A percentile compares a stretch with the other conserved stretches of the same genome.
Conservation (phyloP, 2,797 vertebrate species). For the Neopelma chrysocephalum region DNA sequence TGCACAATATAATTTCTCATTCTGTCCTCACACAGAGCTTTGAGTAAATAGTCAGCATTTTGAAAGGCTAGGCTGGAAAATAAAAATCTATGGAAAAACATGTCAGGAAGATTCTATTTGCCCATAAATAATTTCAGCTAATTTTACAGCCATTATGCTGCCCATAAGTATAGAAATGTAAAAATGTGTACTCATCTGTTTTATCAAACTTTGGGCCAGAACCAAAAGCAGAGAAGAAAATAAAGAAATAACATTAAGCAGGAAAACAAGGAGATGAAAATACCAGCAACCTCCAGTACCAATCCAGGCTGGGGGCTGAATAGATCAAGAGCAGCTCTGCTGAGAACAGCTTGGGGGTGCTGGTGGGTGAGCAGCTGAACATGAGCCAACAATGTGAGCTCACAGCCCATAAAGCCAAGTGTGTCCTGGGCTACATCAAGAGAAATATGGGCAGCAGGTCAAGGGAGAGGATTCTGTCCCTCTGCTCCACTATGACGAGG, state of each 20-base stretch:
- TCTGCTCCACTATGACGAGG: neutral
- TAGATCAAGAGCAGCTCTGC: neutral
- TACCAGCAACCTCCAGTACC: neutral
- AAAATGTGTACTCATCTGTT: neutral
- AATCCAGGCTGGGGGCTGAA: neutral
- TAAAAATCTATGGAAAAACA: neutral
- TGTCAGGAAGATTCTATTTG: neutral
- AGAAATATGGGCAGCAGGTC: neutral
- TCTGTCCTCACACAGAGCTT: neutral
- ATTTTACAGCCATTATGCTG: neutral
- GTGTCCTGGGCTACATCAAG: neutral
- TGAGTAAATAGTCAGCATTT: slow-evolving; percentile 35
- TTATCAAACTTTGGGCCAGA: neutral
- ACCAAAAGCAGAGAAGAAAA: neutral
- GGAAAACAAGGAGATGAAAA: neutral
- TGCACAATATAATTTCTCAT: slow-evolving; percentile 47
- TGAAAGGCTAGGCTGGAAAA: neutral
- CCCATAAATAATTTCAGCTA: neutral
- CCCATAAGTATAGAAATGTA: neutral
- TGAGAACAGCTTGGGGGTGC: neutral
- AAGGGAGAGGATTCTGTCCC: neutral
- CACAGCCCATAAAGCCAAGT: neutral
- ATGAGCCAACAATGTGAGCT: neutral
- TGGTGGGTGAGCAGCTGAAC: neutral
- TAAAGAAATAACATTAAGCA: neutral